These are phyloP conservation scores for Atta cephalotes DNA, from an alignment of 1,140 invertebrate genomes.

Conservation along the genomic window DNA sequence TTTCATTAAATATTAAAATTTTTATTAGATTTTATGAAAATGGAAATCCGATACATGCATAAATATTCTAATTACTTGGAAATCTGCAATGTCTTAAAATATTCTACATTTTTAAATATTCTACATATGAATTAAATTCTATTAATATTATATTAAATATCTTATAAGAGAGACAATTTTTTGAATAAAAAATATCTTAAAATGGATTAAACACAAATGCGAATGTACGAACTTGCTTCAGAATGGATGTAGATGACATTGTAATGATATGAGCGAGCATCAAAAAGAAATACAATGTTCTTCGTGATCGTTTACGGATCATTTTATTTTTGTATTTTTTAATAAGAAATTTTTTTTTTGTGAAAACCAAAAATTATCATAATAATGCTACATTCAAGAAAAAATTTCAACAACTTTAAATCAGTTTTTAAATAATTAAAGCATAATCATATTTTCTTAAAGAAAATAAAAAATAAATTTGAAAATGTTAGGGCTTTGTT, in stretches of 20 bases:
- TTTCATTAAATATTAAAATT: neutral
- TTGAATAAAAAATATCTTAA: neutral
- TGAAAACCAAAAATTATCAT: too few relatives aligned
- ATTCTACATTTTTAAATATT: neutral
- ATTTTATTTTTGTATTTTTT: too few relatives aligned
- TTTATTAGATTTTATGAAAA: constrained; percentile 2
- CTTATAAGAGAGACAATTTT: neutral
- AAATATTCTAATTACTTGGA: neutral
- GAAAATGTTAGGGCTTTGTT: too few relatives aligned
- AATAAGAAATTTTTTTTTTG: too few relatives aligned
- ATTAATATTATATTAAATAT: neutral
- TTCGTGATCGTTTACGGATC: too few relatives aligned
- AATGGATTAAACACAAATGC: neutral
- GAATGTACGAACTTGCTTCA: neutral
- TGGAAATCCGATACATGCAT: neutral
- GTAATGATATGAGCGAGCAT: neutral
- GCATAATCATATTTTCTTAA: too few relatives aligned
- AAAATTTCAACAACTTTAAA: too few relatives aligned
- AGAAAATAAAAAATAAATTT: too few relatives aligned
- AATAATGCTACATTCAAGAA: too few relatives aligned
- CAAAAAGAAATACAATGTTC: neutral
- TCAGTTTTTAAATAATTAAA: too few relatives aligned
- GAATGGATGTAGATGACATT: neutral
- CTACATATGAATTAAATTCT: neutral
- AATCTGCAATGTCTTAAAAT: neutral